Evolutionary conservation across 2,888 invertebrate species (phyloP).

Genomic region (Amphipoea lucens): DNA sequence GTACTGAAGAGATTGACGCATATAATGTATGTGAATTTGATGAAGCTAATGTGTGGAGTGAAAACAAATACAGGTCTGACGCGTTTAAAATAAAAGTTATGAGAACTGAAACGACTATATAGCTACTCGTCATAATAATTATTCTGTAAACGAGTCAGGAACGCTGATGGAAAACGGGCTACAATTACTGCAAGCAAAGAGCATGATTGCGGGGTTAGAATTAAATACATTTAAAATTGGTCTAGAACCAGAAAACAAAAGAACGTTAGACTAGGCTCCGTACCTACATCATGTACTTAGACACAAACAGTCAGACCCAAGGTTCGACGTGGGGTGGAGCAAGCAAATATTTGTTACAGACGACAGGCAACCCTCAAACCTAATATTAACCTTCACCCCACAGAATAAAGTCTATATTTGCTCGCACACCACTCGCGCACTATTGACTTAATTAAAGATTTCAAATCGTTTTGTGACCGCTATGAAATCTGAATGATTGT

Average conservation of each 20-base stretch:
- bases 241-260: constrained; percentile 32
- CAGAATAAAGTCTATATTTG: constrained; percentile 64
- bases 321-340: constrained; percentile 56
- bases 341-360: constrained; percentile 75
- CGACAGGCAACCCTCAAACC: constrained; percentile 50
- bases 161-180: neutral
- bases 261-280: constrained; percentile 31
- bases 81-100: neutral
- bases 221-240: constrained; percentile 16
- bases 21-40: constrained; percentile 8
- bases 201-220: neutral
- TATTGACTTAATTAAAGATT: constrained; percentile 71
- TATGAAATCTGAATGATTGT: constrained; percentile 39
- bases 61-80: neutral
- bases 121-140: neutral
- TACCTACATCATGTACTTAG: constrained; percentile 44
- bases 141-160: neutral
- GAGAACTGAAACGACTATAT: neutral
- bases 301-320: constrained; percentile 61
- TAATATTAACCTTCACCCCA: constrained; percentile 64
- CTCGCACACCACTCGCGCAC: constrained; percentile 30
- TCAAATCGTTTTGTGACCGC: constrained; percentile 59
- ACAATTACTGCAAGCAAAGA: constrained; percentile 16
- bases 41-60: constrained; percentile 24
- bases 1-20: constrained; percentile 4